Base-by-base conservation (phyloP, 1,140 invertebrate genomes). In the Cepaea nemoralis region DNA sequence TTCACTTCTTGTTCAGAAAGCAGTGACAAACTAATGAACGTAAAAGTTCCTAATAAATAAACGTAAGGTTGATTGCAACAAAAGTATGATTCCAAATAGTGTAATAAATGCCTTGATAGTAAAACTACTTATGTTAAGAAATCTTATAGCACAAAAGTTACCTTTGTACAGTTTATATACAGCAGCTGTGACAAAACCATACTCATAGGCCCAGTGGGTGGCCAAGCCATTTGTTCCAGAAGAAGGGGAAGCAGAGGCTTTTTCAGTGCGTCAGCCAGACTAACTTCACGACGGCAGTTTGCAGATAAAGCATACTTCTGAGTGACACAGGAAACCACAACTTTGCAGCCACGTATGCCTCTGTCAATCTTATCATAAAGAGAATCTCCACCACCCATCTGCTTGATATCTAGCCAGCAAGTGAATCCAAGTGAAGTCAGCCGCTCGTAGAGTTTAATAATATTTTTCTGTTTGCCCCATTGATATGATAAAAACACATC, bases 361-460 rank as follows among this genome's bases (percentile, higher is more conserved):
- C 81, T 71, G 84, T 91, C 90, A 77, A 91, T 91, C 81, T 90
- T 90, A 75, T 89, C 88, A 81, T 89, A 91, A 19, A 91, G 83
- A 0, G 89, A 90, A 80, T 91, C 90, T 35, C 90, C 90, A 27
- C 89, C 90, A 5, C 89, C 90, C 90, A 91, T 91, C 83, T 91
- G 89, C 40, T 86, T 83, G 27, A 91, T 90, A 78, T 91, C 90
- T 86, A 91, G 85, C 90, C 90, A 91, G 77, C 88, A 88, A n/a
- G 76, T 82, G 37, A 83, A 89, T 16, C 89, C 90, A 24, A 86
- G 59, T 6, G 82, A 77, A 22, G 80, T 84, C 55, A 91, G 83
- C 27, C 84, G 82, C 66, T 87, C 77, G 73, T 89, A 89, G 40
- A 91, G 70, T 5, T 79, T 75, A 63, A 83, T 86, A 12, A 91